phyloP scores from a whole-genome alignment of 2,113 vertebrate genomes.

The Malurus elegans region DNA sequence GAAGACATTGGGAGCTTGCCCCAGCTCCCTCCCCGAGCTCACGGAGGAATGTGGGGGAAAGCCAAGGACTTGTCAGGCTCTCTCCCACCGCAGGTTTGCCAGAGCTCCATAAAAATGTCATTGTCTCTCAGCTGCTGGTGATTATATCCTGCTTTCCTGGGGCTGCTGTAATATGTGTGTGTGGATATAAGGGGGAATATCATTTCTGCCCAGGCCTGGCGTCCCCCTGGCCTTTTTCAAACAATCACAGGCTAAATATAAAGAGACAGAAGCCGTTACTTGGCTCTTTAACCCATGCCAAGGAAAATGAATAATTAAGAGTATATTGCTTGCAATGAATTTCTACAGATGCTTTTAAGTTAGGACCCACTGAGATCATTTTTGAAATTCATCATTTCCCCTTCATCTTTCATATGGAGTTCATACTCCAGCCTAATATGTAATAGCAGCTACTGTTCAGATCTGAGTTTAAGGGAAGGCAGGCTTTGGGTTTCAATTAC shows the following conservation, averaged over 20 bases:
- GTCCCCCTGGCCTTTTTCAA: constrained; percentile 77
- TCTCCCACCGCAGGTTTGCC: constrained; percentile 63
- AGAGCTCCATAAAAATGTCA: constrained; percentile 79
- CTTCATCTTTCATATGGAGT: constrained; percentile 62
- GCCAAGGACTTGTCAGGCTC: constrained; percentile 69
- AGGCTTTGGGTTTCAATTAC: constrained; percentile 56
- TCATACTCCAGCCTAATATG: constrained; percentile 43
- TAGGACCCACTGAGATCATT: constrained; percentile 61
- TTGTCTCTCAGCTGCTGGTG: constrained; percentile 74
- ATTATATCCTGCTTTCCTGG: constrained; percentile 68
- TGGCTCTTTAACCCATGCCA: constrained; percentile 71
- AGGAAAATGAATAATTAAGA: constrained; percentile 82
- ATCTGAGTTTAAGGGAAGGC: constrained; percentile 1
- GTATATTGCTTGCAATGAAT: constrained; percentile 71
- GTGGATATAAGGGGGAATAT: constrained; percentile 55
- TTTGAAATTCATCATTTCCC: constrained; percentile 70
- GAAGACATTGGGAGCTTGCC: neutral
- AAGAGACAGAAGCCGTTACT: constrained; percentile 77
- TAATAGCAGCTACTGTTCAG: constrained; percentile 73
- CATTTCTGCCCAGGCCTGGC: constrained; percentile 60
- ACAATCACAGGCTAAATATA: constrained; percentile 78
- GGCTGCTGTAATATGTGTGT: constrained; percentile 55
- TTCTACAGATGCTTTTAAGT: constrained; percentile 73
- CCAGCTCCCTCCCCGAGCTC: neutral
- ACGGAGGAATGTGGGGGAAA: constrained; percentile 43